Conservation (phyloP, 2,113 vertebrate species). For the Thomomys bottae region DNA sequence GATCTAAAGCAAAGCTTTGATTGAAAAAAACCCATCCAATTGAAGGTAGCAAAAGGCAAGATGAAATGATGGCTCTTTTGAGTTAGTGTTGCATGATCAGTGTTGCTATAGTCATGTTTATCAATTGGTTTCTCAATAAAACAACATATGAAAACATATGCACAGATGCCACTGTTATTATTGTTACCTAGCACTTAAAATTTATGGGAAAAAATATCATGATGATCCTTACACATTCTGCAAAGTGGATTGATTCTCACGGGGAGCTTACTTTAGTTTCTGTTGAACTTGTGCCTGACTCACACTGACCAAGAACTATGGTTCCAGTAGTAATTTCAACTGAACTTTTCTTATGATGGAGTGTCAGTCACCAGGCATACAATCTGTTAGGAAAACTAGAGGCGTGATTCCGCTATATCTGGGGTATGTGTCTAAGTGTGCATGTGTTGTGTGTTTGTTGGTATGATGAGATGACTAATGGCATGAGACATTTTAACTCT, state of each 20-base stretch:
- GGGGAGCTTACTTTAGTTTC: neutral
- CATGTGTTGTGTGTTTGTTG: neutral
- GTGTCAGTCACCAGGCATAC: neutral
- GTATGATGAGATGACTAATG: rapidly evolving
- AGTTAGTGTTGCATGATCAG: neutral
- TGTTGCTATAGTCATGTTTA: rapidly evolving
- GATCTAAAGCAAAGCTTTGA: neutral
- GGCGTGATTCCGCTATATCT: neutral
- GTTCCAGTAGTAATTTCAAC: neutral
- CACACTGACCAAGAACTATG: neutral
- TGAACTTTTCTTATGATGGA: neutral
- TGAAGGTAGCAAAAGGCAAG: too few relatives aligned
- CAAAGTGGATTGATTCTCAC: neutral
- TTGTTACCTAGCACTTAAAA: neutral
- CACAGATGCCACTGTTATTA: neutral
- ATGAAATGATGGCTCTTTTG: neutral
- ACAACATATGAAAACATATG: neutral
- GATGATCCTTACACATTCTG: neutral
- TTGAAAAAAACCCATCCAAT: neutral
- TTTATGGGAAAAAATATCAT: neutral
- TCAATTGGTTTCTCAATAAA: neutral
- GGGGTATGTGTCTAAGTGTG: neutral
- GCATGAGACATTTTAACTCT: neutral
- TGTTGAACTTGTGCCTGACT: neutral
- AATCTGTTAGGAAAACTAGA: neutral